These are phyloP conservation scores for Diphyllodes magnificus DNA, from an alignment of 2,113 vertebrate species.

Conservation along the genomic window DNA sequence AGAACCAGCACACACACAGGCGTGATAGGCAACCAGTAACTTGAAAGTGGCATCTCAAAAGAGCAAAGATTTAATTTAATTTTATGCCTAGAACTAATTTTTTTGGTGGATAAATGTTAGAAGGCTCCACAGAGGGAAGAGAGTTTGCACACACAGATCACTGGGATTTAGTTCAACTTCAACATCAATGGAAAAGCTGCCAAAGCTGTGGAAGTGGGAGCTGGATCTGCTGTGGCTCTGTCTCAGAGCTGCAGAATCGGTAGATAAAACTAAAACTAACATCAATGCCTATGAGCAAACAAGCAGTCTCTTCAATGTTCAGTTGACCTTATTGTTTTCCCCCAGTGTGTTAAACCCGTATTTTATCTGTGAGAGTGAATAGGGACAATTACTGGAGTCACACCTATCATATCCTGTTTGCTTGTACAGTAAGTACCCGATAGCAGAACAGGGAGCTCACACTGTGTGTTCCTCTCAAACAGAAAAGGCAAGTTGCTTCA, in stretches of 20 bases:
- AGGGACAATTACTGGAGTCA: conserved; percentile 42
- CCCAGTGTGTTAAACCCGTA: background rate
- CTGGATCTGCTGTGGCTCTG: background rate
- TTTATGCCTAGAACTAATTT: background rate
- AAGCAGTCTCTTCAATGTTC: background rate
- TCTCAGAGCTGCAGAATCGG: background rate
- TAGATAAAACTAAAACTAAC: background rate
- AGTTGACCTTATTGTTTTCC: background rate
- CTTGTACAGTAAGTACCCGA: conserved; percentile 12
- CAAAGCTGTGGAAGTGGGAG: background rate
- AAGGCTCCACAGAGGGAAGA: background rate
- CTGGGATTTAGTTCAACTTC: background rate
- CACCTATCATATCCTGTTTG: conserved; percentile 53
- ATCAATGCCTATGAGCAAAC: background rate
- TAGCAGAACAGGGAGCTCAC: background rate
- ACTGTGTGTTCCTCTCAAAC: conserved; percentile 50
- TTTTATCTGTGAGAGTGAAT: conserved; percentile 4
- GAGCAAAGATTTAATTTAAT: background rate
- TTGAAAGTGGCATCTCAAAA: background rate
- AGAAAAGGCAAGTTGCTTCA: conserved; percentile 58
- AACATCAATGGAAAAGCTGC: background rate
- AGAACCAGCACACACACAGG: background rate
- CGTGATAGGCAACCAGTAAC: background rate
- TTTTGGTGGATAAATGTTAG: background rate
- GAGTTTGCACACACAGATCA: background rate